Base-by-base conservation (phyloP, 2,113 vertebrate genomes). In the Perccottus glenii region DNA sequence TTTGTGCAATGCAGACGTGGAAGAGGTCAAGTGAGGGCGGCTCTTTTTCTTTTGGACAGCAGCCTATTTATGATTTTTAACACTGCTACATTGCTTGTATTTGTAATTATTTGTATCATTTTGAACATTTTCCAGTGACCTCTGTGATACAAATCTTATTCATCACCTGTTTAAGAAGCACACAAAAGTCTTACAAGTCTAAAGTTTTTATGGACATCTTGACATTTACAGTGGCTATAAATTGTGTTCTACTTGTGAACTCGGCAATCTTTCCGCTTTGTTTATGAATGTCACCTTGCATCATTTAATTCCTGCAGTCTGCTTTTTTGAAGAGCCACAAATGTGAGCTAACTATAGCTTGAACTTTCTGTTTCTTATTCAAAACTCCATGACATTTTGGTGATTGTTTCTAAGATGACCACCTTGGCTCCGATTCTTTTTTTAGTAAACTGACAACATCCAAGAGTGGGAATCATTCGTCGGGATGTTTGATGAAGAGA, bases 401-500 rank as follows among this genome's bases (percentile, higher is more conserved):
- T 85, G 70, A 50, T 75, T 75, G 48, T 56, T 66, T 67, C 73
- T 78, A 59, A 38, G 42, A 69, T 70, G 55, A 59, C 71, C 80
- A 60, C 50, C 70, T 62, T 64, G 75, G 55, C 19, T 42, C 45
- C 36, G 49, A 36, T 42, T 42, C 46, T n/a, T 49, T 46, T 42
- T 59, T 9, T 71, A 66, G 70, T 82, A 77, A 86, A 83, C 15
- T 88, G 89, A 89, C 82, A 81, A 64, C 48, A 52, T 7, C 44
- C 67, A 61, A 61, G 66, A 2, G 62, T 33, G 59, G 66, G 15
- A 81, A 83, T 67, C 73, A 58, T 81, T 75, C 69, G 64, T 46
- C 77, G 62, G 78, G 71, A 66, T 82, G 77, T 80, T 57, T 82
- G 86, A 86, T 73, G 80, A 84, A 80, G 74, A 63, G 81, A 67